Evolutionary conservation across 2,888 invertebrate species (phyloP), one percentile per base, ranked within the genome.

Genomic region (Panzeria rudis): DNA sequence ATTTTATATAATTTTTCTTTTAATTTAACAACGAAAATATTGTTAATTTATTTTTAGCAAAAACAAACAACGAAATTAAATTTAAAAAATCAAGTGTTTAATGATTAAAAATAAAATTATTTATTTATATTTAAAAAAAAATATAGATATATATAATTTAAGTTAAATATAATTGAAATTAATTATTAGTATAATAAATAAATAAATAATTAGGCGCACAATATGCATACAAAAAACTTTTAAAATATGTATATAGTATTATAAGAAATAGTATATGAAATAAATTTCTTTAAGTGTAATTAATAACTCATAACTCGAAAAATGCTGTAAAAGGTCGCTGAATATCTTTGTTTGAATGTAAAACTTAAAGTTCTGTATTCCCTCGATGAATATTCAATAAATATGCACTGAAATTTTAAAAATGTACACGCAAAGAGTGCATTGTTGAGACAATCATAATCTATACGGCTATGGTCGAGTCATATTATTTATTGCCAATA

Each of bases 21-120:
- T 25, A 69, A 69, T 64, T 56, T 50, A 77, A 80, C 84, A 84
- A 84, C 80, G 84, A 84, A 76, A 75, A 68, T 64, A 77, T 72
- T 72, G 72, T 47, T 15, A 62, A 25, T 20, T 59, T 29, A 66
- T 59, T 59, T 56, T 76, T 56, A 75, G 66, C 20, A 52, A 71
- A 75, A 68, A 41, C 32, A 66, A 83, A 77, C 76, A 83, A 83
- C 76, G 82, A 83, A 83, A 29, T 47, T 54, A 20, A 71, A 62
- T 29, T 71, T 7, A 77, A 44, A 61, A 59, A 29, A 59, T 72
- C 44, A 76, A 76, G 61, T 76, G 44, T 59, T 80, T 29, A 71
- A 71, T 80, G 52, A 80, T 71, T 38, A 50, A 71, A 80, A 69
- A 13, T 59, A 77, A 66, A 56, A n/a, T 38, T 23, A 15, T 11